These are phyloP conservation scores for Tinea pellionella DNA, from an alignment of 2,888 invertebrate species.

Conservation along the genomic window DNA sequence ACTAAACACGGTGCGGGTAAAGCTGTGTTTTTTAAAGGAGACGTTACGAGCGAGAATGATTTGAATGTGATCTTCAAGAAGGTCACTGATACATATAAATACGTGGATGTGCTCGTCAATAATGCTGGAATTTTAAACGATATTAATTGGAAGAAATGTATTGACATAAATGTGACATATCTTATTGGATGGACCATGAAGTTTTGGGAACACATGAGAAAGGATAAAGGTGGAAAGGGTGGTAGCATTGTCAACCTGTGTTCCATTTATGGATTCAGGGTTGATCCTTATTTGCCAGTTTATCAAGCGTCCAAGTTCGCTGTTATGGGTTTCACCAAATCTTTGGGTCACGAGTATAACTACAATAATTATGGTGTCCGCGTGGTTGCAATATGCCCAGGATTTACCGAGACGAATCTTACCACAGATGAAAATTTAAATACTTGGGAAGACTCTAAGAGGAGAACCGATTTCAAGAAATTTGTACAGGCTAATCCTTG, in stretches of 20 bases:
- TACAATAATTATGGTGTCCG: conserved; percentile 57
- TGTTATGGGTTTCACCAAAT: conserved; percentile 60
- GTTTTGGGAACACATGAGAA: conserved; percentile 70
- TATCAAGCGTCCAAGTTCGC: conserved; percentile 72
- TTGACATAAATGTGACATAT: conserved; percentile 42
- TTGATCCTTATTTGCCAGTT: conserved; percentile 61
- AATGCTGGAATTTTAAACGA: conserved; percentile 49
- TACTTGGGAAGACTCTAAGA: conserved; percentile 18
- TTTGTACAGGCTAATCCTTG: conserved; percentile 24
- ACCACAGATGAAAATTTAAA: conserved; percentile 12
- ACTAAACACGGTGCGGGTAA: conserved; percentile 49
- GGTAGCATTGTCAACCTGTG: conserved; percentile 75
- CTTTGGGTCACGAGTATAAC: conserved; percentile 51
- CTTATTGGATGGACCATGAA: conserved; percentile 52
- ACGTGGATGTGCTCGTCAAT: conserved; percentile 50
- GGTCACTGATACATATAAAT: conserved; percentile 33
- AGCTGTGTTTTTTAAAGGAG: conserved; percentile 55
- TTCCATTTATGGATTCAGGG: conserved; percentile 67
- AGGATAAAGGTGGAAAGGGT: conserved; percentile 64
- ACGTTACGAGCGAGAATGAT: conserved; percentile 53
- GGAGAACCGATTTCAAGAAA: conserved; percentile 22
- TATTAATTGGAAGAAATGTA: conserved; percentile 25
- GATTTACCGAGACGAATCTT: conserved; percentile 54
- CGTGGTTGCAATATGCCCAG: conserved; percentile 64
- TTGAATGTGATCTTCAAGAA: conserved; percentile 45